A percentile compares a stretch with the other conserved stretches of the same genome.
phyloP scores from a whole-genome alignment of 2,888 invertebrate species.

The Ptychoptera contaminata region DNA sequence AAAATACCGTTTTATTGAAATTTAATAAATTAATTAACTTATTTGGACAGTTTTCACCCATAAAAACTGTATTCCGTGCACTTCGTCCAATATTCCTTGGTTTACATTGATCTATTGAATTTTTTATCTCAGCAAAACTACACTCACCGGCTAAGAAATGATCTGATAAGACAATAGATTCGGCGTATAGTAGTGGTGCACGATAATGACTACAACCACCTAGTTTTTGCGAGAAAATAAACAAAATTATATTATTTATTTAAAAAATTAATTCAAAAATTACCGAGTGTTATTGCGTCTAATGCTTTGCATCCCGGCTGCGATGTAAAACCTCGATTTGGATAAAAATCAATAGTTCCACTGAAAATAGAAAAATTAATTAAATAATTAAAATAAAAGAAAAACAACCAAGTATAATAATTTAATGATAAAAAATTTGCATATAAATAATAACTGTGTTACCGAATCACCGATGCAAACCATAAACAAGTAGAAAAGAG shows the following conservation, averaged over 20 bases:
- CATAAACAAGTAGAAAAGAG: too few relatives aligned
- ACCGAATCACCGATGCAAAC: too few relatives aligned
- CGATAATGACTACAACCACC: slow-evolving; percentile 27
- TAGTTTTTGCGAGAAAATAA: slow-evolving; percentile 3
- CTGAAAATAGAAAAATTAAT: slow-evolving; percentile 10
- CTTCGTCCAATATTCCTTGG: slow-evolving; percentile 5
- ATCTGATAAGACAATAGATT: slow-evolving; percentile 21
- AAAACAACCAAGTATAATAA: not conserved
- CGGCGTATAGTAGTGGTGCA: slow-evolving; percentile 25
- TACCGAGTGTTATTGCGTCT: slow-evolving; percentile 21
- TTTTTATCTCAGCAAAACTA: slow-evolving; percentile 8
- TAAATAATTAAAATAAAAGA: too few relatives aligned
- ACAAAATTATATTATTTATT: not conserved
- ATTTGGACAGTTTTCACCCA: slow-evolving; percentile 24
- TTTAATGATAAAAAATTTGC: not conserved
- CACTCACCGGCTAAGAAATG: slow-evolving; percentile 24
- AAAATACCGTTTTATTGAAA: not conserved
- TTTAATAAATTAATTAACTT: slow-evolving; percentile 13
- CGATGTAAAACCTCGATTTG: slow-evolving; percentile 21
- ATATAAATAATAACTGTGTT: not conserved
- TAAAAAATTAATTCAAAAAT: slow-evolving; percentile 10
- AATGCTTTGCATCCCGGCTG: slow-evolving; percentile 23
- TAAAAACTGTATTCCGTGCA: slow-evolving; percentile 15
- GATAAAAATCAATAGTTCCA: slow-evolving; percentile 27
- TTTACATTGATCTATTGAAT: slow-evolving; percentile 4